Evolutionary conservation across 2,888 invertebrate species (phyloP).

Genomic region (Drosophila colorata): DNA sequence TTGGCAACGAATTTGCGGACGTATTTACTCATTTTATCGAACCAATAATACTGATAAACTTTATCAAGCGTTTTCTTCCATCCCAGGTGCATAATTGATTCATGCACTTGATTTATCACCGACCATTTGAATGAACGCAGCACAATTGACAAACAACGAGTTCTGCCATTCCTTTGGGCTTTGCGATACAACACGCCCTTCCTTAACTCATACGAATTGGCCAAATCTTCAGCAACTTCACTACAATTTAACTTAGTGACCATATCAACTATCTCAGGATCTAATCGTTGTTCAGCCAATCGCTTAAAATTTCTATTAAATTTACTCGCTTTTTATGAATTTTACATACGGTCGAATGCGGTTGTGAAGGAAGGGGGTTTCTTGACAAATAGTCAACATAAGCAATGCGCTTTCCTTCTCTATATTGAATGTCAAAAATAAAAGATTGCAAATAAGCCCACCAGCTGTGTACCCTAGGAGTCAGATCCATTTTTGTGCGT

Average conservation of each 20-base stretch:
- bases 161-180: neutral
- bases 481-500: constrained; percentile 21
- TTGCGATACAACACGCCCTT: neutral
- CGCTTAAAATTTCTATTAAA: neutral
- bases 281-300: neutral
- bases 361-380: neutral
- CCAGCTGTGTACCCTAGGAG: constrained; percentile 33
- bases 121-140: neutral
- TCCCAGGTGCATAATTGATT: neutral
- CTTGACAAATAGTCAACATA: constrained; percentile 28
- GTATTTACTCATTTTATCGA: neutral
- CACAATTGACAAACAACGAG: neutral
- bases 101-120: neutral
- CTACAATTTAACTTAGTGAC: neutral
- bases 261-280: neutral
- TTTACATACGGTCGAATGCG: too few relatives aligned
- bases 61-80: neutral
- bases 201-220: neutral
- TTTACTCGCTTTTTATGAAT: constrained; percentile 26
- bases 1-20: constrained; percentile 16
- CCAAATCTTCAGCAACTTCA: neutral
- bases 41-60: neutral
- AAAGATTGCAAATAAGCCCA: constrained; percentile 34
- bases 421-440: constrained; percentile 26
- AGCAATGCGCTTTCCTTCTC: constrained; percentile 28